A percentile compares a stretch with the other conserved stretches of the same genome.
These are phyloP conservation scores for Erebia aethiops DNA, from an alignment of 2,888 invertebrate genomes.

Conservation along the genomic window DNA sequence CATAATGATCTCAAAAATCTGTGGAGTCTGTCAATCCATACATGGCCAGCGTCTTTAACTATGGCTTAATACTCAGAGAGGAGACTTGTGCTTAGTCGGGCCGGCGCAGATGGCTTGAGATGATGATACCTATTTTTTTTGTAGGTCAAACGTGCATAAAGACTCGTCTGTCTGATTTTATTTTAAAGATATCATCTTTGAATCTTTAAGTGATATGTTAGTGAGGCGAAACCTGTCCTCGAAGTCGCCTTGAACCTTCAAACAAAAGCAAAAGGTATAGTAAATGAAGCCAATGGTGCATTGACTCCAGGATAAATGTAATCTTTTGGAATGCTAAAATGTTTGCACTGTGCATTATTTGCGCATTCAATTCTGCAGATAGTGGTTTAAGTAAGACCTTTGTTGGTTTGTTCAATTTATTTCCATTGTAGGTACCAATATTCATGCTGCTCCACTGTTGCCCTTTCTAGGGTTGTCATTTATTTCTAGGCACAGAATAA, in stretches of 20 bases:
- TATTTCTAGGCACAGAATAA: too few relatives aligned
- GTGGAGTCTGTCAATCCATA: too few relatives aligned
- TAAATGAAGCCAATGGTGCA: constrained; percentile 13
- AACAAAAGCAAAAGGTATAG: constrained; percentile 13
- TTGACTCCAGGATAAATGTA: constrained; percentile 20
- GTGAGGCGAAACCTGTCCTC: neutral
- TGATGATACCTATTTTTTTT: too few relatives aligned
- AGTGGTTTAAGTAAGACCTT: constrained; percentile 4
- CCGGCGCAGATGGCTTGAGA: too few relatives aligned
- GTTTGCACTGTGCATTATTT: constrained; percentile 22
- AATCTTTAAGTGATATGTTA: neutral
- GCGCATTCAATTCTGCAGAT: constrained; percentile 11
- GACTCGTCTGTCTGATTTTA: too few relatives aligned
- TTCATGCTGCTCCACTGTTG: neutral
- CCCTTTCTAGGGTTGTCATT: neutral
- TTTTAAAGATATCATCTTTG: too few relatives aligned
- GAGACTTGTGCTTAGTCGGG: too few relatives aligned
- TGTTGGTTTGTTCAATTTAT: constrained; percentile 15
- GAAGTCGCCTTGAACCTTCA: neutral
- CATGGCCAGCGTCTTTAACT: too few relatives aligned
- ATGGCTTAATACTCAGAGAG: too few relatives aligned
- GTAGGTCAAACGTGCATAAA: too few relatives aligned
- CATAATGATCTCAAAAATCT: too few relatives aligned
- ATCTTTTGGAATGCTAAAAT: constrained; percentile 27
- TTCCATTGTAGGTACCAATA: constrained; percentile 1